These are phyloP conservation scores for Pelecanoides urinatrix DNA, from an alignment of 2,113 vertebrate species.

Conservation along the genomic window DNA sequence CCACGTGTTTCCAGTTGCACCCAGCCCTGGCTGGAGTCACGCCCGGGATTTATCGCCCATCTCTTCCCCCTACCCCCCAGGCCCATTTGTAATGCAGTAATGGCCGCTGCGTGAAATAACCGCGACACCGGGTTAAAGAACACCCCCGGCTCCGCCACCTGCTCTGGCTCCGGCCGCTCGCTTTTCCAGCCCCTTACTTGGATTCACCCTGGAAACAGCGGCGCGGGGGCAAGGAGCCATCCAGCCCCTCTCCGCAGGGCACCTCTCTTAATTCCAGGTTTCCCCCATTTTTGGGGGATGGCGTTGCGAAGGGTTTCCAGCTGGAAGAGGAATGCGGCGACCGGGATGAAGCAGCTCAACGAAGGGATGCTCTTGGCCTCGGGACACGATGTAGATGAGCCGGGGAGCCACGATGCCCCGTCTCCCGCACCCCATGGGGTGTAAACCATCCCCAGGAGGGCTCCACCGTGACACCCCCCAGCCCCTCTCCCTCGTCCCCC, in stretches of 20 bases:
- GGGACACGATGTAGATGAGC: rapidly evolving
- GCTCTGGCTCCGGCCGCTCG: rapidly evolving
- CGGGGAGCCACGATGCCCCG: rapidly evolving
- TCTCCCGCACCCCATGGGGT: rapidly evolving
- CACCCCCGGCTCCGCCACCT: rapidly evolving
- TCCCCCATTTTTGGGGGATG: not conserved
- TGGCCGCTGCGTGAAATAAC: not conserved
- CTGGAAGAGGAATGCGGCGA: rapidly evolving
- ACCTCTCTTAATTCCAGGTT: not conserved
- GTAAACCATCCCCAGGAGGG: not conserved
- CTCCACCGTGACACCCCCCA: rapidly evolving
- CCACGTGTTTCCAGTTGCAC: not conserved
- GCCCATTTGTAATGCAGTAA: too few relatives aligned
- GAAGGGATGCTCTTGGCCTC: rapidly evolving
- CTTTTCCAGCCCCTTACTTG: not conserved
- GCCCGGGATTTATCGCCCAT: rapidly evolving
- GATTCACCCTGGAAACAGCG: not conserved
- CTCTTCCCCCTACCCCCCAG: not conserved
- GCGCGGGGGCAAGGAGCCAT: rapidly evolving
- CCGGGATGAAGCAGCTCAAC: not conserved
- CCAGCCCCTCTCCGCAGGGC: not conserved
- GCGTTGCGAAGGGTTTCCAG: not conserved
- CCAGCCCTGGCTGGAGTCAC: not conserved
- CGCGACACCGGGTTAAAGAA: not conserved
- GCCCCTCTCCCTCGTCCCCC: too few relatives aligned